Conservation (phyloP, 2,797 vertebrate genomes). For the Astyanax mexicanus region DNA sequence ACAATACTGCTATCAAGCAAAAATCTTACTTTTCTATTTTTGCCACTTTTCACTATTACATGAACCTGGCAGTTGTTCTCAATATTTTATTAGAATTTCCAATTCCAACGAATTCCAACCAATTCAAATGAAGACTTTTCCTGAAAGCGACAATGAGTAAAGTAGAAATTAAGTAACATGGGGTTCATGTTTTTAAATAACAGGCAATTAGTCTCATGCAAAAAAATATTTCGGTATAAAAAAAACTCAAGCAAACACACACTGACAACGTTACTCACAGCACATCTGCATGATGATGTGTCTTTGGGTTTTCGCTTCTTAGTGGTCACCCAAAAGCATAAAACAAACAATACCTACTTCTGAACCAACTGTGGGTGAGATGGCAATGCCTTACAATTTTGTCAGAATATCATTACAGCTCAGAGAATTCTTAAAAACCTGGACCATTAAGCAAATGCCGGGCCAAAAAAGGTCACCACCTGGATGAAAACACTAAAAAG, state of each 20-base stretch:
- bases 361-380: not conserved
- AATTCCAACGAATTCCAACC: too few species aligned
- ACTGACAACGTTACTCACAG: conserved; percentile 48
- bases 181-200: not conserved
- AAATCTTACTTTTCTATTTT: too few species aligned
- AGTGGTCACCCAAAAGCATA: conserved; percentile 21
- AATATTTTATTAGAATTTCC: too few species aligned
- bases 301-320: conserved; percentile 63
- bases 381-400: not conserved
- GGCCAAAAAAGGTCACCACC: too few species aligned
- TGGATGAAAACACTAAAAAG: too few species aligned
- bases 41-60: too few species aligned
- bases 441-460: too few species aligned
- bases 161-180: too few species aligned
- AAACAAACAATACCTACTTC: conserved; percentile 22
- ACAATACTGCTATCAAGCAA: too few species aligned
- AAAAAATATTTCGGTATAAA: not conserved
- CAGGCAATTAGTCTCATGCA: conserved; percentile 1
- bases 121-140: too few species aligned
- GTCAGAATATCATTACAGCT: not conserved
- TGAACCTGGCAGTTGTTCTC: too few species aligned
- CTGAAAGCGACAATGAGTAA: too few species aligned
- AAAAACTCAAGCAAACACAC: conserved; percentile 5
- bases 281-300: conserved; percentile 35
- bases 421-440: not conserved